These are phyloP conservation scores for Helogale parvula DNA, from an alignment of 2,113 vertebrate genomes.

Conservation along the genomic window DNA sequence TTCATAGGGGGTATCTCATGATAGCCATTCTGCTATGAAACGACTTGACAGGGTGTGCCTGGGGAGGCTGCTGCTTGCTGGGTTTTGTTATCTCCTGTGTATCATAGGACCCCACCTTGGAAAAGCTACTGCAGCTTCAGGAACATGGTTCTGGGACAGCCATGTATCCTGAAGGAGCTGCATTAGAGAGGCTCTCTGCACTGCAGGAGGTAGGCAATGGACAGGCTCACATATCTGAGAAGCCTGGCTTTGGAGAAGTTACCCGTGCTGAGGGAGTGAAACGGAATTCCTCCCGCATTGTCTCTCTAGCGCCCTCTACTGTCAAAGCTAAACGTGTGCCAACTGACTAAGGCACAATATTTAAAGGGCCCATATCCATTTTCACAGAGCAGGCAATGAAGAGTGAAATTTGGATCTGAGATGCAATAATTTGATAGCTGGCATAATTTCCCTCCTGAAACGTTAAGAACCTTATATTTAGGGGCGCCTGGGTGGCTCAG, in stretches of 20 bases:
- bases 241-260: not conserved
- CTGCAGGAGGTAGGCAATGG: not conserved
- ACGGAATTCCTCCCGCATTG: not conserved
- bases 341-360: not conserved
- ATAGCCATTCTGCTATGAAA: not conserved
- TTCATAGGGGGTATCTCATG: not conserved
- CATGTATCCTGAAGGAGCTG: not conserved
- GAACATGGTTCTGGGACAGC: not conserved
- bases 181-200: not conserved
- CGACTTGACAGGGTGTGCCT: not conserved
- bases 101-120: not conserved
- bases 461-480: not conserved
- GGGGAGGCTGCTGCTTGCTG: not conserved
- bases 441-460: not conserved
- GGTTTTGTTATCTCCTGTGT: not conserved
- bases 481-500: too few species aligned
- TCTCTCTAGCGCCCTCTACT: conserved; percentile 66
- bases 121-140: not conserved
- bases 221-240: not conserved
- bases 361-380: conserved; percentile 25
- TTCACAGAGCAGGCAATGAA: conserved; percentile 43
- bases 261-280: not conserved
- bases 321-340: conserved; percentile 27
- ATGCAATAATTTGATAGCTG: not conserved
- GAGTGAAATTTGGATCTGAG: not conserved